These are phyloP conservation scores for Trichomalopsis sarcophagae DNA, from an alignment of 1,140 invertebrate genomes.

Conservation along the genomic window DNA sequence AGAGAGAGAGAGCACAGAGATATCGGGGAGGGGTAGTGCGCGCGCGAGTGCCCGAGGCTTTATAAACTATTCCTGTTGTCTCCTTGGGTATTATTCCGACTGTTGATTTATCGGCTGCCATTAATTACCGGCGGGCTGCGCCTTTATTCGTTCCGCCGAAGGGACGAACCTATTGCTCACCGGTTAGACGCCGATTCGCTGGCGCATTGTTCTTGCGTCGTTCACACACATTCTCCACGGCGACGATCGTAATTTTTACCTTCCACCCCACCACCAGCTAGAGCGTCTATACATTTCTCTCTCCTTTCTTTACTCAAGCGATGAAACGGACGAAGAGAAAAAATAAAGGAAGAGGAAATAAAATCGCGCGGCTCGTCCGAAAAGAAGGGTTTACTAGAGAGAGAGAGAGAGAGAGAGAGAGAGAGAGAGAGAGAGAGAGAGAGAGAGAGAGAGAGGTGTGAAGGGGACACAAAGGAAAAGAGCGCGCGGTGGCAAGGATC, in stretches of 20 bases:
- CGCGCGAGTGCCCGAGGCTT: constrained; percentile 61
- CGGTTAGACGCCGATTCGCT: constrained; percentile 73
- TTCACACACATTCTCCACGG: constrained; percentile 67
- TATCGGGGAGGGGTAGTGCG: constrained; percentile 15
- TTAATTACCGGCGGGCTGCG: constrained; percentile 71
- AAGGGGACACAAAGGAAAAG: constrained; percentile 56
- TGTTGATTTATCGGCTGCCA: constrained; percentile 72
- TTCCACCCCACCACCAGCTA: constrained; percentile 14
- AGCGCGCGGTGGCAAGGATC: constrained; percentile 49
- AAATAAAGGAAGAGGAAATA: constrained; percentile 58
- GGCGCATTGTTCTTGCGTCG: constrained; percentile 74
- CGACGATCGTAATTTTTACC: constrained; percentile 66
- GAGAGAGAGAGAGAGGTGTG: constrained; percentile 55
- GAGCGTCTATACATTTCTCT: constrained; percentile 58
- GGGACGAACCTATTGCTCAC: constrained; percentile 74
- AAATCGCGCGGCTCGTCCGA: constrained; percentile 39
- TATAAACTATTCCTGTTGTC: constrained; percentile 76
- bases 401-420: constrained; percentile 43
- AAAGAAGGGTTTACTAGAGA: constrained; percentile 47
- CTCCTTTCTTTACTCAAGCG: constrained; percentile 54
- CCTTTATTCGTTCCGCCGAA: constrained; percentile 71
- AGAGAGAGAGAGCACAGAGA: background rate
- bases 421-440: constrained; percentile 57
- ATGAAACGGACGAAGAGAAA: constrained; percentile 63
- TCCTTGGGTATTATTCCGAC: constrained; percentile 73